A percentile compares a stretch with the other conserved stretches of the same genome.
phyloP scores from a whole-genome alignment of 2,888 invertebrate species.

The Azorinus chamasolen region DNA sequence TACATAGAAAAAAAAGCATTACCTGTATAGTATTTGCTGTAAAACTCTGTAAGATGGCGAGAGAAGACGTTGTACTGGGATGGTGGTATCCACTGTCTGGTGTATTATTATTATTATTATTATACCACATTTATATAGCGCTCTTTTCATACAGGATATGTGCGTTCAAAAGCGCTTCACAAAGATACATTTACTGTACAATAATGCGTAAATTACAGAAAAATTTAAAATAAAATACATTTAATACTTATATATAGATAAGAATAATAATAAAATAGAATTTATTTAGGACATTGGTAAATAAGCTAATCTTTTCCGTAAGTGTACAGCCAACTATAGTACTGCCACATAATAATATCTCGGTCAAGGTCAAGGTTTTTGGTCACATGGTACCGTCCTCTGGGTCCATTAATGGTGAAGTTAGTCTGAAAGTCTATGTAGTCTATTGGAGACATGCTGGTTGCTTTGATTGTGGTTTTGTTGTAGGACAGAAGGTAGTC shows the following conservation, averaged over 20 bases:
- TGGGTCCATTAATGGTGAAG: slow-evolving; percentile 40
- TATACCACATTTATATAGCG: too few species aligned
- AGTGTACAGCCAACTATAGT: slow-evolving; percentile 58
- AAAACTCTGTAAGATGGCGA: slow-evolving; percentile 8
- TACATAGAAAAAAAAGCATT: too few species aligned
- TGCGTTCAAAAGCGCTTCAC: too few species aligned
- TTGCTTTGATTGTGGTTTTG: slow-evolving; percentile 38
- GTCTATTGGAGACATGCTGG: slow-evolving; percentile 35
- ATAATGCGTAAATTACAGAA: too few species aligned
- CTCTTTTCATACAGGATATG: too few species aligned
- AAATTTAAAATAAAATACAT: too few species aligned
- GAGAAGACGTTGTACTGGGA: slow-evolving; percentile 38
- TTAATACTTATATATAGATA: too few species aligned
- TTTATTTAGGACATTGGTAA: too few species aligned
- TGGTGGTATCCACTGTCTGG: slow-evolving; percentile 62
- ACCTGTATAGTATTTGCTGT: neutral
- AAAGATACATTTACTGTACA: too few species aligned
- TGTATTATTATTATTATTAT: too few species aligned
- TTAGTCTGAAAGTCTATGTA: slow-evolving; percentile 29
- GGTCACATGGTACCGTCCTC: slow-evolving; percentile 30
- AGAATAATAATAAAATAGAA: too few species aligned
- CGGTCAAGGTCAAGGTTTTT: slow-evolving; percentile 4
- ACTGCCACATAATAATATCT: slow-evolving; percentile 41
- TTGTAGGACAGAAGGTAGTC: slow-evolving; percentile 44
- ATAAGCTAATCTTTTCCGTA: too few species aligned